A percentile compares a stretch with the other conserved stretches of the same genome.
phyloP scores from a whole-genome alignment of 2,113 vertebrate species.

The Pogonocichla stellata region DNA sequence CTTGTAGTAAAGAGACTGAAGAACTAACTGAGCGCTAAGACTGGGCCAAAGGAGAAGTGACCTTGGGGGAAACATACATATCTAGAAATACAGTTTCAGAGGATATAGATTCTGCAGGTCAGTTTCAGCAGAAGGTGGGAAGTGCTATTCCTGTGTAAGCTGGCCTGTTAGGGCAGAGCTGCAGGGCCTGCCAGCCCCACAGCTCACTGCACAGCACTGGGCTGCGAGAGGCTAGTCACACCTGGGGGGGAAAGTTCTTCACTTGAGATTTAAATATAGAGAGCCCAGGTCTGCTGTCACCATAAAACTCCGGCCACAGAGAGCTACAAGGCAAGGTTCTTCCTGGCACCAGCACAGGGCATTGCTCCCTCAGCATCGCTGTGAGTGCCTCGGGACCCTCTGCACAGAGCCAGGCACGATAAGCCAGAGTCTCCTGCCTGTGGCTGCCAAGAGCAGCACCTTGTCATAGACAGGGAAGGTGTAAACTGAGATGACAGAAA shows the following conservation, averaged over 20 bases:
- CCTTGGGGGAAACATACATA: neutral
- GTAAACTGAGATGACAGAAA: neutral
- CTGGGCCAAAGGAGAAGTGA: neutral
- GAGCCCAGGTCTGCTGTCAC: neutral
- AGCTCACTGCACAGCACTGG: rapidly evolving
- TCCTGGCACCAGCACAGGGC: neutral
- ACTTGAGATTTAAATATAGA: neutral
- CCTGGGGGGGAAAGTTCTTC: rapidly evolving
- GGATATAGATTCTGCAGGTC: neutral
- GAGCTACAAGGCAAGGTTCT: neutral
- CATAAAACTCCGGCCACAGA: neutral
- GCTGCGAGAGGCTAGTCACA: neutral
- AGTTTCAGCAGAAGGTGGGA: neutral
- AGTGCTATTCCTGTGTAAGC: neutral
- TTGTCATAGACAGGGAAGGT: neutral
- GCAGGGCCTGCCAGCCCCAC: neutral
- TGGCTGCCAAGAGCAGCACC: rapidly evolving
- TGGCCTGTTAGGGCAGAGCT: neutral
- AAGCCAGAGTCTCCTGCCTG: rapidly evolving
- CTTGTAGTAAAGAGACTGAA: neutral
- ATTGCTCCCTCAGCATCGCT: neutral
- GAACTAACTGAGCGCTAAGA: neutral
- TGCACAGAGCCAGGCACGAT: neutral
- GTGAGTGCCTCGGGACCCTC: neutral
- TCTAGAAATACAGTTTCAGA: neutral